Percentiles rank a stretch among this genome's conserved stretches.
These are phyloP conservation scores for Lamellibrachia luymesi DNA, from an alignment of 1,140 invertebrate genomes.

Conservation along the genomic window DNA sequence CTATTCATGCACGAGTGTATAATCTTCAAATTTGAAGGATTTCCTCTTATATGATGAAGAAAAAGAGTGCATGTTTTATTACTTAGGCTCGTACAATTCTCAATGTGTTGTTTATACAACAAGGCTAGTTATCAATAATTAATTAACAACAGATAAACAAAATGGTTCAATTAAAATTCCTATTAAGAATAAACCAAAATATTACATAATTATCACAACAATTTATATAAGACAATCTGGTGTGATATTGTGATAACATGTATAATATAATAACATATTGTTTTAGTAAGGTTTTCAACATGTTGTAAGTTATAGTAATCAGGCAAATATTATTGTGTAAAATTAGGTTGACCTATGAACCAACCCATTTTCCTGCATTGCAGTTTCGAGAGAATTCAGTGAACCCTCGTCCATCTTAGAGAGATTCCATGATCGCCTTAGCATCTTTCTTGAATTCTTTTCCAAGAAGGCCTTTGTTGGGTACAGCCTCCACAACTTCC, in stretches of 20 bases:
- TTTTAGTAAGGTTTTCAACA: not conserved
- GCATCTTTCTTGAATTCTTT: conserved; percentile 94
- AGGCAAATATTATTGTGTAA: not conserved
- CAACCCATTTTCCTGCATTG: conserved; percentile 58
- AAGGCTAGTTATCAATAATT: not conserved
- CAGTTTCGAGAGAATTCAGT: conserved; percentile 58
- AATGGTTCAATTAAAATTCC: too few relatives aligned
- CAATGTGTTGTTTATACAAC: too few relatives aligned
- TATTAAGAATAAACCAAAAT: too few relatives aligned
- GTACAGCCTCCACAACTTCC: conserved; percentile 68
- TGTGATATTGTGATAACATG: not conserved
- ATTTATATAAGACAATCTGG: not conserved
- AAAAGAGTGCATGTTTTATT: too few relatives aligned
- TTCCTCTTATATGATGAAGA: too few relatives aligned
- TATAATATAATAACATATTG: not conserved
- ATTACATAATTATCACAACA: too few relatives aligned
- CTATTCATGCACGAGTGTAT: too few relatives aligned
- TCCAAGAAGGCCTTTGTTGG: conserved; percentile 86
- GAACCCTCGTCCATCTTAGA: conserved; percentile 61
- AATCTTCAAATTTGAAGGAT: too few relatives aligned
- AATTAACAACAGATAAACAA: not conserved
- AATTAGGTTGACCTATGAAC: conserved; percentile 23
- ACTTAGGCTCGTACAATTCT: too few relatives aligned
- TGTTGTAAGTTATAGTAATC: not conserved
- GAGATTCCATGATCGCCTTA: conserved; percentile 77